phyloP scores from a whole-genome alignment of 1,140 invertebrate species.

The Heliconius himera region DNA sequence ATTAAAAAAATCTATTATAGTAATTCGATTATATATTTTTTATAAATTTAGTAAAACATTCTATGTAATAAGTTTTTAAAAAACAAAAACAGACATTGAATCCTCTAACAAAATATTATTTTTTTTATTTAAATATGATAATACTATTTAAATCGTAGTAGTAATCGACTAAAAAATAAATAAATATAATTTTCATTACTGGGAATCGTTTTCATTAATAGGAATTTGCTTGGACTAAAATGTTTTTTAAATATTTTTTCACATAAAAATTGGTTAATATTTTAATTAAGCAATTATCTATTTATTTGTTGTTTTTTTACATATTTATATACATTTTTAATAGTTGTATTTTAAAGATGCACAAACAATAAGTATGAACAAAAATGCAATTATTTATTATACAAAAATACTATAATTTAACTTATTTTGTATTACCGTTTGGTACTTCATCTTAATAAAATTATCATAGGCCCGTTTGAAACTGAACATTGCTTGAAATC shows the following conservation, averaged over 20 bases:
- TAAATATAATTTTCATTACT: too few relatives aligned
- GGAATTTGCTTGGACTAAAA: too few relatives aligned
- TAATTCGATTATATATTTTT: neutral
- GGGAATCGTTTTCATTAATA: too few relatives aligned
- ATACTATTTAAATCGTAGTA: neutral
- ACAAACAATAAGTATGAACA: neutral
- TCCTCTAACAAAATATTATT: neutral
- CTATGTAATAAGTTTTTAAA: too few relatives aligned
- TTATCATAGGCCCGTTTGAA: slow-evolving; percentile 33
- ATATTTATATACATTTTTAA: slow-evolving; percentile 4
- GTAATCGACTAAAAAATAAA: neutral
- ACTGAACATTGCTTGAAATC: slow-evolving; percentile 25
- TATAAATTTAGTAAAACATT: neutral
- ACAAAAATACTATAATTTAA: neutral
- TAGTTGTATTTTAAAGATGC: neutral
- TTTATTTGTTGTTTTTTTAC: neutral
- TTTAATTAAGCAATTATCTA: neutral
- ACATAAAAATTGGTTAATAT: too few relatives aligned
- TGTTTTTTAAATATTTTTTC: too few relatives aligned
- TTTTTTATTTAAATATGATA: neutral
- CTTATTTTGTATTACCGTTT: neutral
- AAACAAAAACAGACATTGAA: neutral
- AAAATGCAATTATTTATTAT: neutral
- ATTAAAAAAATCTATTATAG: too few relatives aligned
- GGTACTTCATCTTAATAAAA: slow-evolving; percentile 16